Conservation (phyloP, 1,140 invertebrate genomes). For the Solen grandis region DNA sequence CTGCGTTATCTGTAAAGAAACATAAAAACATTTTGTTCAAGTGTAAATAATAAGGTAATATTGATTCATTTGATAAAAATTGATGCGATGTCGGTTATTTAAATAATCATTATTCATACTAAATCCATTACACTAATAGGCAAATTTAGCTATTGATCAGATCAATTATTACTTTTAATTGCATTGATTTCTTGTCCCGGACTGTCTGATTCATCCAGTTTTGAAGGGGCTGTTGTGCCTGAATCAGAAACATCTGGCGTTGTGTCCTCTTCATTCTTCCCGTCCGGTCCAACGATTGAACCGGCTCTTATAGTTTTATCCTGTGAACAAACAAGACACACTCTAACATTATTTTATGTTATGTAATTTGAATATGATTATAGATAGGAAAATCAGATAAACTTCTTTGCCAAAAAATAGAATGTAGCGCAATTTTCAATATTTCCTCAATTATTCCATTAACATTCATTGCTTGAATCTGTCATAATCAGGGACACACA, state of each 20-base stretch:
- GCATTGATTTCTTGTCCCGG: constrained; percentile 22
- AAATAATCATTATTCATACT: too few species aligned
- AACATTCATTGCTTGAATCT: too few species aligned
- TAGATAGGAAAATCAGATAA: neutral
- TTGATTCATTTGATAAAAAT: too few species aligned
- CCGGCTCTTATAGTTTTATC: constrained; percentile 43
- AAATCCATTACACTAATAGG: too few species aligned
- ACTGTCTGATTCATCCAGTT: constrained; percentile 15
- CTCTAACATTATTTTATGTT: too few species aligned
- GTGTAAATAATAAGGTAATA: too few species aligned
- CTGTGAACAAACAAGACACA: constrained; percentile 25
- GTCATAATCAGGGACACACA: neutral
- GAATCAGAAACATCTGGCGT: constrained; percentile 33
- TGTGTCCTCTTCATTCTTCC: constrained; percentile 48
- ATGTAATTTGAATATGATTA: neutral
- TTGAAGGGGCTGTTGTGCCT: neutral
- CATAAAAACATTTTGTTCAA: too few species aligned
- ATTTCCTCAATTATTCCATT: neutral
- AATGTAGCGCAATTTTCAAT: neutral
- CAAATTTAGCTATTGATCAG: too few species aligned
- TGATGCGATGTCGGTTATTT: too few species aligned
- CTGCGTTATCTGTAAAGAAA: too few species aligned
- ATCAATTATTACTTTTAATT: constrained; percentile 18
- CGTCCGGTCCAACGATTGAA: constrained; percentile 45
- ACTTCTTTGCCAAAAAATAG: too few species aligned